These are phyloP conservation scores for Grammomys dolichurus DNA, from an alignment of 2,113 vertebrate genomes.

Conservation along the genomic window DNA sequence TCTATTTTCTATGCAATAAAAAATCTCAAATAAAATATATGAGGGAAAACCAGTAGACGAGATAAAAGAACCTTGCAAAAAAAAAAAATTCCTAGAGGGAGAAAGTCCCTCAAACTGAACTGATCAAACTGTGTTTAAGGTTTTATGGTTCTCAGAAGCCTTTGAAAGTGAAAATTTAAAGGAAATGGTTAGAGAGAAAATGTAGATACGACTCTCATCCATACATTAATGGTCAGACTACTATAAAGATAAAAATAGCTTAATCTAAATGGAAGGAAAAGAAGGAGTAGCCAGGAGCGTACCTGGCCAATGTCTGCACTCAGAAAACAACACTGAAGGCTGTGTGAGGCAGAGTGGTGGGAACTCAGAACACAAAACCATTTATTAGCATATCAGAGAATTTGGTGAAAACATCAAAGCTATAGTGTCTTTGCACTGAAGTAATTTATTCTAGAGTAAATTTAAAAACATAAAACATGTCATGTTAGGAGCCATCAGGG, in stretches of 20 bases:
- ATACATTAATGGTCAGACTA: not conserved
- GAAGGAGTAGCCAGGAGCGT: not conserved
- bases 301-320: not conserved
- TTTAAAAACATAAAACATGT: not conserved
- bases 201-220: not conserved
- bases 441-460: not conserved
- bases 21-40: not conserved
- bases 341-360: not conserved
- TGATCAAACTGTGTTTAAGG: slow-evolving; percentile 24
- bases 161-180: slow-evolving; percentile 58
- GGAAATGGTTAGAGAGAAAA: not conserved
- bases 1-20: not conserved
- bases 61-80: slow-evolving; percentile 34
- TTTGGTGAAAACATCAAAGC: not conserved
- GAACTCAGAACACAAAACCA: not conserved
- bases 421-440: not conserved
- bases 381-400: not conserved
- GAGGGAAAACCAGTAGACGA: not conserved
- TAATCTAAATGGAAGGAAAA: not conserved
- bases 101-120: not conserved
- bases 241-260: not conserved
- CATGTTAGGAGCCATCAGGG: not conserved
- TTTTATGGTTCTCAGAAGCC: not conserved
- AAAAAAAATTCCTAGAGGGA: slow-evolving; percentile 35
- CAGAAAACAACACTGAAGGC: not conserved